These are phyloP conservation scores for Nasua narica DNA, from an alignment of 2,797 vertebrate genomes.

Conservation along the genomic window DNA sequence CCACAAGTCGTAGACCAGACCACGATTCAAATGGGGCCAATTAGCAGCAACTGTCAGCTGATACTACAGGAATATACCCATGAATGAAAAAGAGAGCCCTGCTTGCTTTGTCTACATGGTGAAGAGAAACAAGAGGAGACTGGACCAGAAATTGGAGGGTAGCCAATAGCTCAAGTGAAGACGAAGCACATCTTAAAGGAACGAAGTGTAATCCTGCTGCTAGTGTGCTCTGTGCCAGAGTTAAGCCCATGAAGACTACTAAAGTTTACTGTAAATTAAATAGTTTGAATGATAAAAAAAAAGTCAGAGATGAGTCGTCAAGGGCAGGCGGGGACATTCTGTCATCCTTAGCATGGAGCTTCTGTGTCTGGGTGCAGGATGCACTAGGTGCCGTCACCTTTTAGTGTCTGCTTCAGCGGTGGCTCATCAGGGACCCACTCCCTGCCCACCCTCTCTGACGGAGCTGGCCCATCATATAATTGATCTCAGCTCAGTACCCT, in stretches of 20 bases:
- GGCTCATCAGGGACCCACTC: background rate
- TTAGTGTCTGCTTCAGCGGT: background rate
- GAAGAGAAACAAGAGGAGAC: conserved; percentile 93
- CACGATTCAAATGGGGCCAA: conserved; percentile 91
- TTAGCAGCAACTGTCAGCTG: conserved; percentile 92
- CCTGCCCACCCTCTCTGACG: background rate
- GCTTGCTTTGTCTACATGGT: conserved; percentile 92
- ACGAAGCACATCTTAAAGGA: background rate
- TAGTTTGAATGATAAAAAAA: conserved; percentile 58
- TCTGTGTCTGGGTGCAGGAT: background rate
- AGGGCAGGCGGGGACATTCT: background rate
- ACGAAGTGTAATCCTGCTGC: background rate
- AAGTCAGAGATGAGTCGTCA: background rate
- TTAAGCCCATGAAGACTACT: background rate
- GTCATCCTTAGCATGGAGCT: background rate
- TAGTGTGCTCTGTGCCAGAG: background rate
- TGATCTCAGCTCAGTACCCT: background rate
- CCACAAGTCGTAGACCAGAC: conserved; percentile 91
- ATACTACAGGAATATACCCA: conserved; percentile 91
- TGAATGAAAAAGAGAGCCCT: conserved; percentile 93
- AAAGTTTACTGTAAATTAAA: background rate
- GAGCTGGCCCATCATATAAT: background rate
- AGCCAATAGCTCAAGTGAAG: background rate
- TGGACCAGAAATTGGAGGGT: conserved; percentile 88
- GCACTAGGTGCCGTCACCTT: background rate